phyloP scores from a whole-genome alignment of 2,797 vertebrate species.

The Gambelia wislizenii region DNA sequence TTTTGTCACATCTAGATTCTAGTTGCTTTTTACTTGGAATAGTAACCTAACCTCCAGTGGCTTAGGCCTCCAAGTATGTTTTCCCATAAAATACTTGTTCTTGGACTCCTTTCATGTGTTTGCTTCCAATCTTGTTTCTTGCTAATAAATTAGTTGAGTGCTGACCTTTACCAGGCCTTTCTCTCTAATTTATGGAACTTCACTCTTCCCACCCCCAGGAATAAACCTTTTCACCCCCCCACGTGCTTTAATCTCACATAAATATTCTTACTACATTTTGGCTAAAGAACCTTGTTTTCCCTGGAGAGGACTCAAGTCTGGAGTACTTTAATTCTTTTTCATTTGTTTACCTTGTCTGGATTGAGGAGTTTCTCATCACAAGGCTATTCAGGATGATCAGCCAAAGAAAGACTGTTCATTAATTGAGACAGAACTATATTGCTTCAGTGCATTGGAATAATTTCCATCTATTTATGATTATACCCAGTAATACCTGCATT shows the following conservation, averaged over 20 bases:
- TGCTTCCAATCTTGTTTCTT: constrained; percentile 47
- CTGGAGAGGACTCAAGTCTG: constrained; percentile 53
- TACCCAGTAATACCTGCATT: constrained; percentile 50
- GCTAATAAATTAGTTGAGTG: constrained; percentile 61
- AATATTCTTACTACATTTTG: constrained; percentile 54
- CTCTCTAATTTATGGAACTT: constrained; percentile 64
- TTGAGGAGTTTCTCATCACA: constrained; percentile 59
- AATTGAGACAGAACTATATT: constrained; percentile 57
- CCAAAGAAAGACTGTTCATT: constrained; percentile 60
- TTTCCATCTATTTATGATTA: constrained; percentile 59
- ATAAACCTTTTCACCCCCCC: constrained; percentile 43
- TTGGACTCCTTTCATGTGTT: constrained; percentile 16
- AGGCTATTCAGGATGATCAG: constrained; percentile 60
- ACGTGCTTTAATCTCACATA: constrained; percentile 43
- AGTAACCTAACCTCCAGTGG: constrained; percentile 38
- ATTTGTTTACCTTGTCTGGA: constrained; percentile 60
- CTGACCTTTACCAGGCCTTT: constrained; percentile 62
- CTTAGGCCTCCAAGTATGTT: constrained; percentile 54
- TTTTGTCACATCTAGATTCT: constrained; percentile 54
- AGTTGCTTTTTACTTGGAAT: constrained; percentile 50
- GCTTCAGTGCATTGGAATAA: constrained; percentile 50
- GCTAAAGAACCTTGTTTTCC: constrained; percentile 59
- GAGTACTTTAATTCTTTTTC: constrained; percentile 39
- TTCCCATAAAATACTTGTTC: constrained; percentile 58
- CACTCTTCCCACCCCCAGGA: constrained; percentile 50